These are phyloP conservation scores for Threskiornis aethiopicus DNA, from an alignment of 2,797 vertebrate genomes.

Conservation along the genomic window DNA sequence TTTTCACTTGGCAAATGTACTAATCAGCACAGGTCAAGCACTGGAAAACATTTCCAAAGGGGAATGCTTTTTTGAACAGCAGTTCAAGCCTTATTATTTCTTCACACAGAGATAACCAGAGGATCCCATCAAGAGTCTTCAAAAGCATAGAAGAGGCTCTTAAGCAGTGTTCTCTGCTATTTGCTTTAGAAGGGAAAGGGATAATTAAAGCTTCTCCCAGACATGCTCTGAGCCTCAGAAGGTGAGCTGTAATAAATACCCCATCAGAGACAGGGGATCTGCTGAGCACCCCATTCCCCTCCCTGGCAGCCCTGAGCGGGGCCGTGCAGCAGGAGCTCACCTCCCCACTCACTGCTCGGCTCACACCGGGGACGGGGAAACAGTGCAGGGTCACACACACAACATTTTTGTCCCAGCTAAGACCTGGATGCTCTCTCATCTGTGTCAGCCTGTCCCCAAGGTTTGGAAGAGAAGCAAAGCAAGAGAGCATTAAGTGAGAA, in stretches of 20 bases:
- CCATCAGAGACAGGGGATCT: background rate
- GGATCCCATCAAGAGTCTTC: background rate
- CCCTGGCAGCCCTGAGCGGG: background rate
- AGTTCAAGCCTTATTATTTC: constrained; percentile 48
- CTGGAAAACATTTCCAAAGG: constrained; percentile 31
- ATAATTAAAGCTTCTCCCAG: background rate
- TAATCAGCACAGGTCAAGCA: constrained; percentile 4
- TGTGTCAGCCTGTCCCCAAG: background rate
- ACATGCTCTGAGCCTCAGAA: background rate
- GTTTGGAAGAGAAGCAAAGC: background rate
- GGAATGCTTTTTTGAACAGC: constrained; percentile 53
- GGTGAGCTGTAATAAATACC: background rate
- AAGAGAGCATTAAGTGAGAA: background rate
- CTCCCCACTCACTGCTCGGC: fast-evolving
- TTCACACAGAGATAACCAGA: background rate
- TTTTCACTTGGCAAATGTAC: background rate
- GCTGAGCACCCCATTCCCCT: background rate
- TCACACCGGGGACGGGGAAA: background rate
- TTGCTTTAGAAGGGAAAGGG: constrained; percentile 13
- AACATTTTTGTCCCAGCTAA: background rate
- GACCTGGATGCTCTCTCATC: background rate
- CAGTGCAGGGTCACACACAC: background rate
- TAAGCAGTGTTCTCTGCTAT: background rate
- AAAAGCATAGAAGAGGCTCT: background rate
- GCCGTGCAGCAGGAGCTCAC: background rate